Evolutionary conservation across 2,113 vertebrate species (phyloP).

Genomic region (Heterotilapia buettikoferi): DNA sequence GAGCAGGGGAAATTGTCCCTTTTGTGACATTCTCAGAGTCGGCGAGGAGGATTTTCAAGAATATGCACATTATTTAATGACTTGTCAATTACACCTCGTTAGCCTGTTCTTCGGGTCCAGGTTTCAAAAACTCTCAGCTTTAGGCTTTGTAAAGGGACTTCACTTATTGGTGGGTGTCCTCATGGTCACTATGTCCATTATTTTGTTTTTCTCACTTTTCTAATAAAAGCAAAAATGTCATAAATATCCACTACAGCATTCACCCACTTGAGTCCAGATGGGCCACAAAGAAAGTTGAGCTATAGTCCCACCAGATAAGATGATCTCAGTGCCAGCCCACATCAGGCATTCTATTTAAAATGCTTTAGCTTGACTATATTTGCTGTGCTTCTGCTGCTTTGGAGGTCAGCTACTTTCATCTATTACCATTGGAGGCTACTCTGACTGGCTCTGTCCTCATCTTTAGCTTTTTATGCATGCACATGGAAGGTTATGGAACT

Average conservation of each 20-base stretch:
- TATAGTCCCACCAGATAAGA: not conserved
- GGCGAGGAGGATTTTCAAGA: not conserved
- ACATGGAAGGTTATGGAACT: not conserved
- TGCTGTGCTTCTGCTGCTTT: not conserved
- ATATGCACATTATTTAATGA: not conserved
- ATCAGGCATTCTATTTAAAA: not conserved
- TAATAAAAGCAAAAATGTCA: not conserved
- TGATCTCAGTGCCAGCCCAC: not conserved
- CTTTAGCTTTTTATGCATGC: not conserved
- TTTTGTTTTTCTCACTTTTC: not conserved
- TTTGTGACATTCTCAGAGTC: not conserved
- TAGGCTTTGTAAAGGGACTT: not conserved
- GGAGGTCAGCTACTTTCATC: not conserved
- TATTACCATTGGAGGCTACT: not conserved
- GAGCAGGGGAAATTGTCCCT: not conserved
- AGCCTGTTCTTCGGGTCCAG: rapidly evolving
- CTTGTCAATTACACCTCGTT: not conserved
- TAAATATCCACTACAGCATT: not conserved
- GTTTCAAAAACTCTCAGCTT: not conserved
- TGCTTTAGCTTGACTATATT: not conserved
- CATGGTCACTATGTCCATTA: not conserved
- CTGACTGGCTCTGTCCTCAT: not conserved
- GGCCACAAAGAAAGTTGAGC: not conserved
- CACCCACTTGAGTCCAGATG: not conserved
- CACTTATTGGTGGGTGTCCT: not conserved